Conservation (phyloP, 2,888 invertebrate species). For the Atrina japonica region DNA sequence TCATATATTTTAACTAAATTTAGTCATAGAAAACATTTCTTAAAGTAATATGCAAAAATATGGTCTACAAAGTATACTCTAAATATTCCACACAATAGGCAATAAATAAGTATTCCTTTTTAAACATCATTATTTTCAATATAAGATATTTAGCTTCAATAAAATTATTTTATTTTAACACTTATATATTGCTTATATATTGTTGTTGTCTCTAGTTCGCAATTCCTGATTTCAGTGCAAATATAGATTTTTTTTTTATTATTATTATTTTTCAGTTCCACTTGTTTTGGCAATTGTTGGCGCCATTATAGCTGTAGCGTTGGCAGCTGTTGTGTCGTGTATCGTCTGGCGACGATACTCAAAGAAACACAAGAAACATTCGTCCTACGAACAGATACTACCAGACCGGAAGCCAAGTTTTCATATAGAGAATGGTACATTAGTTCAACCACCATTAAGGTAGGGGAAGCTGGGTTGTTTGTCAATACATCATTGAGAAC, state of each 20-base stretch:
- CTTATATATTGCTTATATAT: too few species aligned
- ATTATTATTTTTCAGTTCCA: slow-evolving; percentile 52
- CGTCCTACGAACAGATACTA: slow-evolving; percentile 63
- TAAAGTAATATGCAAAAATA: too few species aligned
- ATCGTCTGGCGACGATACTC: slow-evolving; percentile 57
- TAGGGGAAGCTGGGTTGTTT: neutral
- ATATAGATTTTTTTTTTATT: slow-evolving; percentile 7
- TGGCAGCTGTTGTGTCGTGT: slow-evolving; percentile 44
- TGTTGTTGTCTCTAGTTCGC: too few species aligned
- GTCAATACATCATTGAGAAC: neutral
- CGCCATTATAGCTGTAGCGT: slow-evolving; percentile 49
- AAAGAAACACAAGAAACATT: slow-evolving; percentile 45
- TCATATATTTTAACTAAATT: too few species aligned
- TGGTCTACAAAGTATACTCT: too few species aligned
- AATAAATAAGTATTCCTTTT: too few species aligned
- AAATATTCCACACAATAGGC: too few species aligned
- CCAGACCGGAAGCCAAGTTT: slow-evolving; percentile 48
- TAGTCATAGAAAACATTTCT: too few species aligned
- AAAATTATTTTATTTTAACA: too few species aligned
- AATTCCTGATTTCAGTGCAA: too few species aligned
- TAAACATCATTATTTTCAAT: too few species aligned
- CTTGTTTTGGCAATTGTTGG: slow-evolving; percentile 56
- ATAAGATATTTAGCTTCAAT: too few species aligned
- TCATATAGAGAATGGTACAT: slow-evolving; percentile 35
- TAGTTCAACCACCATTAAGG: slow-evolving; percentile 24